Evolutionary conservation across 1,140 invertebrate species (phyloP).

Genomic region (Lanistes nyassanus): DNA sequence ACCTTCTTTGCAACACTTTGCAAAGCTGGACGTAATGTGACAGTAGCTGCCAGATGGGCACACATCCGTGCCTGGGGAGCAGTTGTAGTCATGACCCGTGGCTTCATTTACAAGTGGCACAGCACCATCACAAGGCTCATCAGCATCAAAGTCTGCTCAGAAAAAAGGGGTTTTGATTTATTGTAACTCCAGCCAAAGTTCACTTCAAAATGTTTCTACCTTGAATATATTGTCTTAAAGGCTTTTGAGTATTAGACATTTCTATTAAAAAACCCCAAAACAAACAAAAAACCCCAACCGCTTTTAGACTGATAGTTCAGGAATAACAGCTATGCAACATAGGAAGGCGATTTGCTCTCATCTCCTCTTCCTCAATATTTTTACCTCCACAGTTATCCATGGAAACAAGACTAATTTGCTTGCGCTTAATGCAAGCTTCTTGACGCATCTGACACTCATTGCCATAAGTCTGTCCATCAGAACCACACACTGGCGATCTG

Average conservation of each 20-base stretch:
- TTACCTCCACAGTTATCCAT: constrained; percentile 56
- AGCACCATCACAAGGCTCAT: constrained; percentile 85
- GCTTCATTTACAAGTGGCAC: constrained; percentile 78
- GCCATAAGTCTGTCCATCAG: constrained; percentile 55
- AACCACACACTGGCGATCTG: constrained; percentile 59
- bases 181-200: not conserved
- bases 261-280: too few relatives aligned
- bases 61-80: constrained; percentile 79
- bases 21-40: constrained; percentile 46
- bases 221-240: not conserved
- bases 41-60: constrained; percentile 75
- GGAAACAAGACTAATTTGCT: constrained; percentile 32
- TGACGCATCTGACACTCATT: constrained; percentile 53
- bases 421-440: constrained; percentile 38
- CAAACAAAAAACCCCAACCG: too few relatives aligned
- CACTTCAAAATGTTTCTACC: not conserved
- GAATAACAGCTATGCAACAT: too few relatives aligned
- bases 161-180: not conserved
- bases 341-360: too few relatives aligned
- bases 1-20: constrained; percentile 62
- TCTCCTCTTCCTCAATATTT: not conserved
- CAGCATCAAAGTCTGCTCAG: constrained; percentile 69
- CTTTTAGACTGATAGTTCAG: too few relatives aligned
- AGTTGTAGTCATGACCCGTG: constrained; percentile 82
- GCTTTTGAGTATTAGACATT: not conserved